phyloP scores from a whole-genome alignment of 2,113 vertebrate species.

The Noctilio leporinus region DNA sequence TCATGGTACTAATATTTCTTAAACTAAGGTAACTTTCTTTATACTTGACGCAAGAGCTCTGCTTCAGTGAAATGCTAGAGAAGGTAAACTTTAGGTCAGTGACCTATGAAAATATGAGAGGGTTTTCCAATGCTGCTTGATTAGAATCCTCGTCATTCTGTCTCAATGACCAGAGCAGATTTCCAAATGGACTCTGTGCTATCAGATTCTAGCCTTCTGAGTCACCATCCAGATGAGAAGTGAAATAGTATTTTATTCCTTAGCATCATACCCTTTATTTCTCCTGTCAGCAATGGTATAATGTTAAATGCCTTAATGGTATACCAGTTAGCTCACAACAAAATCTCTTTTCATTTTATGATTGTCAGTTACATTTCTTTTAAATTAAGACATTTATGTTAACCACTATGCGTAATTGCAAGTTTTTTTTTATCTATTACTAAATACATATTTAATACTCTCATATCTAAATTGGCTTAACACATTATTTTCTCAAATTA shows the following conservation, averaged over 20 bases:
- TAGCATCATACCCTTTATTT: neutral
- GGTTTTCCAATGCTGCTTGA: fast-evolving
- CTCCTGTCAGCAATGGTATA: neutral
- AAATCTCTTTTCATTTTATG: neutral
- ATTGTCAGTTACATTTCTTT: slow-evolving; percentile 6
- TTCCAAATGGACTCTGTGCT: neutral
- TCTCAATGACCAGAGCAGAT: neutral
- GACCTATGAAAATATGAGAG: neutral
- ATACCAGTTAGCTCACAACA: neutral
- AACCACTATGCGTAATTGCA: neutral
- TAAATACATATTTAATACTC: neutral
- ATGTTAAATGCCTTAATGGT: neutral
- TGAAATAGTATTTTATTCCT: neutral
- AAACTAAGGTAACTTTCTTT: neutral
- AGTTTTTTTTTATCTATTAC: neutral
- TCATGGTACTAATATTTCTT: neutral
- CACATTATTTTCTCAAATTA: neutral
- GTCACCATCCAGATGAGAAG: neutral
- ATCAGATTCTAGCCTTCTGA: neutral
- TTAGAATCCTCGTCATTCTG: neutral
- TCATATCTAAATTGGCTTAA: neutral
- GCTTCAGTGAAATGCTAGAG: neutral
- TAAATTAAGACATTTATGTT: neutral
- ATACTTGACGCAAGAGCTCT: neutral
- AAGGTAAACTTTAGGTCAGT: neutral